These are phyloP conservation scores for Thaumatotibia leucotreta DNA, from an alignment of 1,140 invertebrate species.

Conservation along the genomic window DNA sequence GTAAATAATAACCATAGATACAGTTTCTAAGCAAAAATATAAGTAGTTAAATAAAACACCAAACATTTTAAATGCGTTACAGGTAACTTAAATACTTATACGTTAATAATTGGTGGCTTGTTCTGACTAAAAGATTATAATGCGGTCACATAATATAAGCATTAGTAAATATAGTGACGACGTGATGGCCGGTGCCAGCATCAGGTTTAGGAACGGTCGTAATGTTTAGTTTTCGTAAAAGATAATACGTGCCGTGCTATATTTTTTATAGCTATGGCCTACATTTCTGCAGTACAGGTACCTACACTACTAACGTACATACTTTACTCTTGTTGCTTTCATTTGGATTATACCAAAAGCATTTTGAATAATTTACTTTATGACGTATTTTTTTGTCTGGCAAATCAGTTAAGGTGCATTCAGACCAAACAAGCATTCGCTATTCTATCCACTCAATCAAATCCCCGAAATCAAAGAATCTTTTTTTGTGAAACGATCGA, in stretches of 20 bases:
- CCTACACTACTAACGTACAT: background rate
- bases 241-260: background rate
- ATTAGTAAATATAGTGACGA: background rate
- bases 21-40: background rate
- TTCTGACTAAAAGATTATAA: background rate
- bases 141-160: background rate
- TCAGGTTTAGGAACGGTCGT: background rate
- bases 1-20: slow-evolving; percentile 1
- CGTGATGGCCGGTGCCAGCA: background rate
- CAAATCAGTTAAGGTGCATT: no score
- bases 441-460: no score
- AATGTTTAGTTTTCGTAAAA: slow-evolving; percentile 1
- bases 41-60: no score
- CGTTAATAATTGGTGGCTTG: no score
- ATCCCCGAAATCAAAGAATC: no score
- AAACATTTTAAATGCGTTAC: no score
- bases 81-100: no score
- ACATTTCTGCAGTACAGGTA: background rate
- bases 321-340: background rate
- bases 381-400: no score
- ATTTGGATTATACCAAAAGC: no score
- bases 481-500: no score
- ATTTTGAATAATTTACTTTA: no score
- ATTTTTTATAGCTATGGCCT: background rate
- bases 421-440: no score